phyloP scores from a whole-genome alignment of 2,113 vertebrate species.

The Toxotes chatareus region DNA sequence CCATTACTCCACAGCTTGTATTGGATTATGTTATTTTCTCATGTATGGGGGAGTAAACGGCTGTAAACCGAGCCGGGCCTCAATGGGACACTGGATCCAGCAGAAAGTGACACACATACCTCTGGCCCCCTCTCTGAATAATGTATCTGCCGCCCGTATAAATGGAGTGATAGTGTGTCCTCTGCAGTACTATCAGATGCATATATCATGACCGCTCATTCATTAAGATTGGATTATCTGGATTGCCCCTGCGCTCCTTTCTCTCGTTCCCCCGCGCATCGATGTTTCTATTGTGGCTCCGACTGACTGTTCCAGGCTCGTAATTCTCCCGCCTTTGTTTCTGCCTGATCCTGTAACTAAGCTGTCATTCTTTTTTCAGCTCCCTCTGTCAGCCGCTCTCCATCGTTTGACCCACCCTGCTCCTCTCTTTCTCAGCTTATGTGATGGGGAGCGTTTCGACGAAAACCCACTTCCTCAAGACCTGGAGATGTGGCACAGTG shows the following conservation, averaged over 20 bases:
- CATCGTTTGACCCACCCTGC: slow-evolving; percentile 24
- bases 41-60: slow-evolving; percentile 4
- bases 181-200: slow-evolving; percentile 82
- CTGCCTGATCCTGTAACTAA: slow-evolving; percentile 31
- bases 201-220: slow-evolving; percentile 86
- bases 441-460: background rate
- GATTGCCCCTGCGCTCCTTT: slow-evolving; percentile 38
- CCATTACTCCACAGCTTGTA: slow-evolving; percentile 2
- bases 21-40: background rate
- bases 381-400: slow-evolving; percentile 3
- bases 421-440: background rate
- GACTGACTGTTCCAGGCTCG: slow-evolving; percentile 11
- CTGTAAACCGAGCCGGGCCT: slow-evolving; percentile 60
- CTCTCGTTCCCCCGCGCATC: slow-evolving; percentile 8
- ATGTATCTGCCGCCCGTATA: slow-evolving; percentile 86
- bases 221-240: slow-evolving; percentile 72
- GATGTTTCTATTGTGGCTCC: slow-evolving; percentile 30
- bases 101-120: slow-evolving; percentile 76
- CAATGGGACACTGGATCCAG: slow-evolving; percentile 68
- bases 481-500: background rate
- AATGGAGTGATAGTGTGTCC: slow-evolving; percentile 87
- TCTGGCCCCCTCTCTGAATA: slow-evolving; percentile 88
- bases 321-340: slow-evolving; percentile 26
- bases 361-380: slow-evolving; percentile 1
- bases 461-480: background rate